Base-by-base conservation (phyloP, 2,888 invertebrate species). In the Hydropsyche betteni region DNA sequence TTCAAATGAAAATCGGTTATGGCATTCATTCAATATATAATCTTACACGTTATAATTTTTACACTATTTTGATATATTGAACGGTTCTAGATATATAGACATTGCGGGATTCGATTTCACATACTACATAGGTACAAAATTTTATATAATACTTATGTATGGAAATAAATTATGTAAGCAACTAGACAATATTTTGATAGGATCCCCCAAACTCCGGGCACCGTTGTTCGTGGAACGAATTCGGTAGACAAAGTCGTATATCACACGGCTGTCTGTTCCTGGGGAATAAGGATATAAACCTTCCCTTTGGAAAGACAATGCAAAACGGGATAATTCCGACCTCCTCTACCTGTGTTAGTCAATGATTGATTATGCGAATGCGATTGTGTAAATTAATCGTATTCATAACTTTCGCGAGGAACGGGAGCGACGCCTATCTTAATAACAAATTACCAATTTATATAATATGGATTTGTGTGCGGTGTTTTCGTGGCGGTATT, bases 241-340 rank as follows among this genome's bases (percentile, higher is more conserved):
- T 70, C 70, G 24, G 51, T 51, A 70, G 70, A 70, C 70, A 53
- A 70, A 53, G 70, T 70, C 70, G 70, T 70, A 70, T 70, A 70
- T 70, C 53, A 70, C 52, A 52, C 24, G 50, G 36, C 70, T 70
- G 70, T 70, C 70, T 70, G 70, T 70, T 70, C 53, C 34, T 53
- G 33, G 34, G 70, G 53, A 38, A 70, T 53, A 70, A 70, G 70
- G 70, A 70, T 70, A 70, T 70, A 70, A 70, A 70, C 70, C 70
- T 53, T 70, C 70, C 52, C 70, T 34, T 64, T 10, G 33, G 70
- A 53, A 70, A 70, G 70, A 70, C 70, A 70, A 70, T 70, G 70
- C 70, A 70, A 70, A 70, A 70, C 52, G 70, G 70, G 70, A 70
- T 70, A 70, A 70, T 70, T 70, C 70, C 52, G 51, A 53, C 33